Base-by-base conservation (phyloP, 1,140 invertebrate species). In the Drosophila oshimai region DNA sequence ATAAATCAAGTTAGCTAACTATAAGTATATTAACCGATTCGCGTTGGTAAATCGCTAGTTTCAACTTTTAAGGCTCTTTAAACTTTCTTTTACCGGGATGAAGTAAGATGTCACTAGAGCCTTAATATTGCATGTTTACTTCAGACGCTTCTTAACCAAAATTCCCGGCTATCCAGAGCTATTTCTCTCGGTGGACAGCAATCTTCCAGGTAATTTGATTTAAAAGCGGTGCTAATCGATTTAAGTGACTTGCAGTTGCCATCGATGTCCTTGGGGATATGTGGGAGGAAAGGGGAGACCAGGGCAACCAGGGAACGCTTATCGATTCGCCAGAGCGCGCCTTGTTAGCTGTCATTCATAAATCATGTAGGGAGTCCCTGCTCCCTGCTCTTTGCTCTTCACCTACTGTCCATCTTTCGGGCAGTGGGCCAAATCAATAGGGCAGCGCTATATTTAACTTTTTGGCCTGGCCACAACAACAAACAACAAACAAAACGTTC, bases 281-380 rank as follows among this genome's bases (percentile, higher is more conserved):
- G 0, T 1, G 17, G 24, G 3, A 29, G 13, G 13, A 17, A 6
- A 13, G 1, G 5, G 0, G 26, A 6, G 1, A 37, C 17, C 24
- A 3, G 24, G 41, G 6, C 47, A 42, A 42, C 22, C 9, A 18
- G 29, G 37, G 46, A 34, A 9, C 24, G 20, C 29, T 46, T 73
- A 73, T 73, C 58, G 70, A 73, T 73, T 34, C 47, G 28, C 31
- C 49, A n/a, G 50, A 73, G 49, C 49, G 70, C 69, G 42, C 70
- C 70, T 73, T 64, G 68, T 72, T 57, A 74, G 49, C 70, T 83
- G 79, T 78, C 79, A 84, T 55, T 74, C 34, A 64, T 84, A 83
- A 83, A 84, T 83, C 79, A 83, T 65, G 69, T 62, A 53, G 12
- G 45, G 45, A 12, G 6, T 7, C 7, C 34, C 13, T 9, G 10